Evolutionary conservation across 2,113 vertebrate genomes (phyloP).

Genomic region (Craseonycteris thonglongyai): DNA sequence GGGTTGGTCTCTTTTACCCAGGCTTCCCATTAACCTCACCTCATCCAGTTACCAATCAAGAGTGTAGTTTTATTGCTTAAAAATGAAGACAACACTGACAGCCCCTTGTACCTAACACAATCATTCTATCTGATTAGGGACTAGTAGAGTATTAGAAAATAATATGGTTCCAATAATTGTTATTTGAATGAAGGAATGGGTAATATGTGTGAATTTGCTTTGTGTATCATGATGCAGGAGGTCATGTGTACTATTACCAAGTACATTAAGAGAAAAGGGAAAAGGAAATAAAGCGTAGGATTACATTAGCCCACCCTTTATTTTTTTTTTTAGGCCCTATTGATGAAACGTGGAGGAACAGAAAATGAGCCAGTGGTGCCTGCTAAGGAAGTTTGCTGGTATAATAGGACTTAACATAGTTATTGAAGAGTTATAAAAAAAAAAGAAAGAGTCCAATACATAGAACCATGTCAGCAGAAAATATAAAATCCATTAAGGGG

Average conservation of each 20-base stretch:
- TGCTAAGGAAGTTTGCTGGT: neutral
- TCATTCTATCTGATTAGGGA: neutral
- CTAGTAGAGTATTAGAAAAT: neutral
- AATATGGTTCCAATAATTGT: neutral
- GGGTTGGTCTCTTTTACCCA: neutral
- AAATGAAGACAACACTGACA: neutral
- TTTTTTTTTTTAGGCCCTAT: neutral
- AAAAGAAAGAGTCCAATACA: neutral
- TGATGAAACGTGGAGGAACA: neutral
- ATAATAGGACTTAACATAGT: neutral
- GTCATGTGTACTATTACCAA: neutral
- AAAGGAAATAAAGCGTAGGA: neutral
- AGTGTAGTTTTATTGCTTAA: neutral
- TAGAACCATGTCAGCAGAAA: neutral
- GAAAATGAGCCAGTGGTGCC: neutral
- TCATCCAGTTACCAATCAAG: neutral
- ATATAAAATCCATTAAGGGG: slow-evolving; percentile 2
- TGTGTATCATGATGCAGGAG: neutral
- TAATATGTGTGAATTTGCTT: neutral
- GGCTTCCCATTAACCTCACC: neutral
- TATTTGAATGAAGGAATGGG: neutral
- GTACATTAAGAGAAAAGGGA: neutral
- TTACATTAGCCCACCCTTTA: neutral
- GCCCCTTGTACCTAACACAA: neutral
- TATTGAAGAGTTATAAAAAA: neutral